Conservation (phyloP, 2,888 invertebrate genomes). For the Oligia strigilis region DNA sequence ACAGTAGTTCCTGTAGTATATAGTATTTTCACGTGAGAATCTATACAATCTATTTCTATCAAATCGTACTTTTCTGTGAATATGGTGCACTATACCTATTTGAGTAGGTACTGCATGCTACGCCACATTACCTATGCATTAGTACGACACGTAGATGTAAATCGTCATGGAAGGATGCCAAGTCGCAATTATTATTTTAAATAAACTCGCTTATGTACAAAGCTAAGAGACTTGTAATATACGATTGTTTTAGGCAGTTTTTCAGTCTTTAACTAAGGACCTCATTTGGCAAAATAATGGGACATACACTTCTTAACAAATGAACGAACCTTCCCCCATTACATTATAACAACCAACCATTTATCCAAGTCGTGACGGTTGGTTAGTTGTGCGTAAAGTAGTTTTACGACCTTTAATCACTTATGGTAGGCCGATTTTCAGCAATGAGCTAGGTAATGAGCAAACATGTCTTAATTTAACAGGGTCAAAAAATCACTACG, state of each 20-base stretch:
- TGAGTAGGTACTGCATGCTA: not conserved
- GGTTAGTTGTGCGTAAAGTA: constrained; percentile 15
- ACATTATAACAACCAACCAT: constrained; percentile 30
- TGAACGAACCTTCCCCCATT: constrained; percentile 27
- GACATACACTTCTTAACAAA: constrained; percentile 22
- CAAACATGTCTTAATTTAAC: not conserved
- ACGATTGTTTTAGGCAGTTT: constrained; percentile 13
- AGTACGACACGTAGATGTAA: constrained; percentile 30
- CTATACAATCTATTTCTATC: not conserved
- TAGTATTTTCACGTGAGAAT: not conserved
- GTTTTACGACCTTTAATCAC: constrained; percentile 27
- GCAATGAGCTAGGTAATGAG: not conserved
- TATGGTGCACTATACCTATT: not conserved
- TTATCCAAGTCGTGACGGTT: constrained; percentile 23
- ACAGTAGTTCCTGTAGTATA: not conserved
- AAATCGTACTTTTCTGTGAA: not conserved
- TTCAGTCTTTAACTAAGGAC: constrained; percentile 23
- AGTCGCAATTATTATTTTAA: constrained; percentile 20
- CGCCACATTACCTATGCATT: constrained; percentile 29
- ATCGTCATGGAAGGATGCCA: constrained; percentile 13
- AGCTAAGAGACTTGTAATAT: not conserved
- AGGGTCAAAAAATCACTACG: not conserved
- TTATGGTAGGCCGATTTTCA: constrained; percentile 9
- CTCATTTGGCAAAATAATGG: constrained; percentile 40
- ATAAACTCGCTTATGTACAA: not conserved